These are phyloP conservation scores for Magallana nippona DNA, from an alignment of 2,888 invertebrate species.

Conservation along the genomic window DNA sequence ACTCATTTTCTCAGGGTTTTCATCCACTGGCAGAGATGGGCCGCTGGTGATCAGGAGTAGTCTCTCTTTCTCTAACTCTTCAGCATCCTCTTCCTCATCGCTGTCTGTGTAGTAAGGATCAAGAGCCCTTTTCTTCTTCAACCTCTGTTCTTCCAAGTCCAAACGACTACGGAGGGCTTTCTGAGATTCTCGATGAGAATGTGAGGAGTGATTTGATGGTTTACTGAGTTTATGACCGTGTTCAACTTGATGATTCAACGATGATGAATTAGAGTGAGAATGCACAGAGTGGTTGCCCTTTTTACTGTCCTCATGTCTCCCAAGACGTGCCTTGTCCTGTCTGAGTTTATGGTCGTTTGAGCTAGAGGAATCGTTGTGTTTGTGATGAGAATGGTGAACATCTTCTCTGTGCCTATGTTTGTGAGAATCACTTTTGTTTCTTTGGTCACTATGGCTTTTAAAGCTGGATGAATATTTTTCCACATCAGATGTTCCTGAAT, in stretches of 20 bases:
- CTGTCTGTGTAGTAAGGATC: slow-evolving; percentile 68
- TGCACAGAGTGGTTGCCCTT: slow-evolving; percentile 36
- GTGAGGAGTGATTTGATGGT: slow-evolving; percentile 7
- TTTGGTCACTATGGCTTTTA: slow-evolving; percentile 39
- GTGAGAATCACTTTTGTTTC: slow-evolving; percentile 10
- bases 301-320: slow-evolving; percentile 47
- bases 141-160: slow-evolving; percentile 74
- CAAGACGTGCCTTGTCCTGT: slow-evolving; percentile 18
- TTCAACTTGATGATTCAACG: slow-evolving; percentile 31
- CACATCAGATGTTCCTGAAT: slow-evolving; percentile 43
- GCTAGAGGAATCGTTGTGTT: slow-evolving; percentile 29
- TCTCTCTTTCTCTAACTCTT: slow-evolving; percentile 61
- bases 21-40: slow-evolving; percentile 73
- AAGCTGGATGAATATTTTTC: slow-evolving; percentile 43
- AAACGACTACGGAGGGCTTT: slow-evolving; percentile 70
- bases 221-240: not conserved
- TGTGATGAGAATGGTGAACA: slow-evolving; percentile 1
- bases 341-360: slow-evolving; percentile 23
- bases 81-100: slow-evolving; percentile 69
- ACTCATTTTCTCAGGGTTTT: slow-evolving; percentile 70
- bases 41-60: slow-evolving; percentile 72
- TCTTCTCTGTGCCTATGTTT: slow-evolving; percentile 20
- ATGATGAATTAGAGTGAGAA: slow-evolving; percentile 33
- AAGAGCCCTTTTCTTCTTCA: slow-evolving; percentile 67
- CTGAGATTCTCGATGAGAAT: slow-evolving; percentile 39